Conservation (phyloP, 2,797 vertebrate genomes). For the Brachyalestes nurse region DNA sequence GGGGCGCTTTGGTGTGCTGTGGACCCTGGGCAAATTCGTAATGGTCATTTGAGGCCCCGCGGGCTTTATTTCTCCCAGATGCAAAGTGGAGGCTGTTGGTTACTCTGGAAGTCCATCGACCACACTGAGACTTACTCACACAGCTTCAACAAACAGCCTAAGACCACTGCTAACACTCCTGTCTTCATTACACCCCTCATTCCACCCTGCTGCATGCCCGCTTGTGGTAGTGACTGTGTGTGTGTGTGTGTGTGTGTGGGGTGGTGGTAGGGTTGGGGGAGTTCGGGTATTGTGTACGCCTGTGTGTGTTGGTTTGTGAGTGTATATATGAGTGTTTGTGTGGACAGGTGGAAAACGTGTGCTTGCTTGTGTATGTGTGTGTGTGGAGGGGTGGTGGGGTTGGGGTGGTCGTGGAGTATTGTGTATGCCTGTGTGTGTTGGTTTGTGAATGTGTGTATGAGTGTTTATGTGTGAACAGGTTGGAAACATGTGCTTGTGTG, state of each 20-base stretch:
- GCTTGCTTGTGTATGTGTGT: not conserved
- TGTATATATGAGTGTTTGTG: too few species aligned
- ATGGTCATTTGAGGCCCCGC: not conserved
- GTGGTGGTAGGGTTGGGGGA: too few species aligned
- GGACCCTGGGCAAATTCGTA: not conserved
- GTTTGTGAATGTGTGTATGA: too few species aligned
- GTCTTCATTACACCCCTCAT: conserved; percentile 22
- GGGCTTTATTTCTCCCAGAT: conserved; percentile 1
- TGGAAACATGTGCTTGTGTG: too few species aligned
- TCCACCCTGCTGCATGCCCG: not conserved
- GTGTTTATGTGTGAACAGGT: too few species aligned
- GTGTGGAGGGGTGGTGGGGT: not conserved
- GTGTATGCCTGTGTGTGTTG: not conserved
- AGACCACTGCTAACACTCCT: not conserved
- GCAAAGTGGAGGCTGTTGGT: not conserved
- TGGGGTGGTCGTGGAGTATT: too few species aligned
- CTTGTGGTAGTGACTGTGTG: not conserved
- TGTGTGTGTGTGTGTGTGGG: not conserved
- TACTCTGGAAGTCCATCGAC: not conserved
- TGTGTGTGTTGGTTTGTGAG: too few species aligned
- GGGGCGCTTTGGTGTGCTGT: not conserved
- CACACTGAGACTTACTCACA: conserved; percentile 9
- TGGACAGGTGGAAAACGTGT: too few species aligned
- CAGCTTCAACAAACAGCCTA: conserved; percentile 9
- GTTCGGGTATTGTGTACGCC: too few species aligned